Evolutionary conservation across 2,888 invertebrate species (phyloP).

Genomic region (Sphaerophoria taeniata): DNA sequence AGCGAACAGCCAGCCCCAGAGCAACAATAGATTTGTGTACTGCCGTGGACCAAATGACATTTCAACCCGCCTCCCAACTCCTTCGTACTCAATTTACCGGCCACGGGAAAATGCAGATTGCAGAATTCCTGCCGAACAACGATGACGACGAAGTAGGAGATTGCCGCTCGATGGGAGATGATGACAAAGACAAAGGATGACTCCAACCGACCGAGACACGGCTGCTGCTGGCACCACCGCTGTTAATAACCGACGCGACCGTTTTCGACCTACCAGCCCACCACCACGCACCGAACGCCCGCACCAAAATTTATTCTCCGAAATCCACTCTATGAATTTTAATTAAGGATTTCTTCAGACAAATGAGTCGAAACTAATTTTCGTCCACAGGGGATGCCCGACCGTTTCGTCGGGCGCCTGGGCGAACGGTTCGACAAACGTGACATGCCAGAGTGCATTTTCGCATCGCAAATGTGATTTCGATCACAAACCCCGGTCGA

Average conservation of each 20-base stretch:
- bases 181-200: slow-evolving; percentile 12
- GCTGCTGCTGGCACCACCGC: slow-evolving; percentile 37
- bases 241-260: slow-evolving; percentile 30
- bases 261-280: too few relatives aligned
- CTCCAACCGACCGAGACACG: background rate
- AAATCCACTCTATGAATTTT: slow-evolving; percentile 68
- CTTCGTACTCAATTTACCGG: background rate
- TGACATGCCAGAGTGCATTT: slow-evolving; percentile 25
- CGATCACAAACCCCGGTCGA: slow-evolving; percentile 15
- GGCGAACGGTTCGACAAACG: background rate
- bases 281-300: background rate
- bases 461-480: too few relatives aligned
- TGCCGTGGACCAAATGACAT: slow-evolving; percentile 53
- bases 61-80: background rate
- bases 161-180: background rate
- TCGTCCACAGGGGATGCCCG: slow-evolving; percentile 41
- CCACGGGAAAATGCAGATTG: slow-evolving; percentile 43
- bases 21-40: slow-evolving; percentile 70
- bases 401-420: too few relatives aligned
- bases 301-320: slow-evolving; percentile 5
- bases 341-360: slow-evolving; percentile 71
- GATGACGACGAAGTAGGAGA: slow-evolving; percentile 9
- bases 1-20: slow-evolving; percentile 17
- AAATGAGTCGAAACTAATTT: slow-evolving; percentile 73
- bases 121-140: slow-evolving; percentile 39